These are phyloP conservation scores for Callipepla squamata DNA, from an alignment of 2,113 vertebrate genomes.

Conservation along the genomic window DNA sequence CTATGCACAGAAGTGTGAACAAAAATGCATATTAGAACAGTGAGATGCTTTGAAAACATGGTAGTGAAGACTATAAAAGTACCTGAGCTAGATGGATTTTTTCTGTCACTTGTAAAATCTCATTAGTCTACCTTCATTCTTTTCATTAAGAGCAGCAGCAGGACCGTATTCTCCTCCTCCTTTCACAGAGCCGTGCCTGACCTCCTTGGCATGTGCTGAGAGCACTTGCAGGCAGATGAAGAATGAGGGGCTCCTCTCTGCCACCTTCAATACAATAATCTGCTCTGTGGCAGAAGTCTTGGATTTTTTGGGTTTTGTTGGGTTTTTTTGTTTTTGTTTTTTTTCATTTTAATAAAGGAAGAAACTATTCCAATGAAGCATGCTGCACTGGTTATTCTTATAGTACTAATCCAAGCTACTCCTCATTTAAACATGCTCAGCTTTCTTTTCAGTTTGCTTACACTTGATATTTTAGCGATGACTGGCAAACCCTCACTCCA, in stretches of 20 bases:
- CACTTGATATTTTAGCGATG: background rate
- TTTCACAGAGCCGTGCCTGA: background rate
- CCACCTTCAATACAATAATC: background rate
- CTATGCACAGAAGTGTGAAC: background rate
- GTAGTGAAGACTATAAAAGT: background rate
- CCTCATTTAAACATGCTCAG: background rate
- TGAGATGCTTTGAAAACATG: rapidly evolving
- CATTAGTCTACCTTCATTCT: background rate
- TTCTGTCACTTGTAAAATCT: slow-evolving; percentile 13
- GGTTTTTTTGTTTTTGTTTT: too few species aligned
- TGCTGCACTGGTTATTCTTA: background rate
- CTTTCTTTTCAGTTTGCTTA: slow-evolving; percentile 25
- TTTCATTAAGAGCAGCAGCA: background rate
- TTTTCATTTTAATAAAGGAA: too few species aligned
- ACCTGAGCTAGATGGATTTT: background rate
- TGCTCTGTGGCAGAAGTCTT: background rate
- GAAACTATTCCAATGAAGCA: background rate
- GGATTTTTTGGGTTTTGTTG: too few species aligned
- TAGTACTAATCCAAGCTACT: background rate
- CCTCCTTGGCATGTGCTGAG: background rate
- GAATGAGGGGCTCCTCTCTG: background rate
- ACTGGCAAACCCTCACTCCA: slow-evolving; percentile 27
- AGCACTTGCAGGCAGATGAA: background rate
- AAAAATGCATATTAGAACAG: background rate
- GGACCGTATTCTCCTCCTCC: background rate